Percentiles rank a stretch among this genome's conserved stretches.
phyloP scores from a whole-genome alignment of 1,140 invertebrate species.

The Aleiodes sp. region DNA sequence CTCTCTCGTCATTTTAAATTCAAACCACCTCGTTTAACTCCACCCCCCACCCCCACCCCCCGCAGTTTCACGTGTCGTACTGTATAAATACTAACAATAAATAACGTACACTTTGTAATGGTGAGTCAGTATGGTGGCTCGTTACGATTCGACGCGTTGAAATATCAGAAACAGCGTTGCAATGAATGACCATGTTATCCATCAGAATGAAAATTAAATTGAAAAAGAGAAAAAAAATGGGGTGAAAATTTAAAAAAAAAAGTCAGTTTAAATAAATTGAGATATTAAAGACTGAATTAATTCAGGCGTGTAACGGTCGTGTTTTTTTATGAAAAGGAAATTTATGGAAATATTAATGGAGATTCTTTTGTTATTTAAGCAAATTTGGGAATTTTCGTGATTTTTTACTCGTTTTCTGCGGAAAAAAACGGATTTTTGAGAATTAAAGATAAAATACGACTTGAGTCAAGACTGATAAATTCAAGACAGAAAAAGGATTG shows the following conservation, averaged over 20 bases:
- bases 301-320: too few relatives aligned
- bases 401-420: too few relatives aligned
- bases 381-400: too few relatives aligned
- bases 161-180: conserved; percentile 12
- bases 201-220: conserved; percentile 12
- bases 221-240: neutral
- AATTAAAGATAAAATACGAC: too few relatives aligned
- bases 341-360: too few relatives aligned
- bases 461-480: too few relatives aligned
- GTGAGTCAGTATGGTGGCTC: neutral
- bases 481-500: too few relatives aligned
- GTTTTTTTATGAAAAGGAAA: too few relatives aligned
- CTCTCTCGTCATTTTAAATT: conserved; percentile 21
- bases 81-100: conserved; percentile 24
- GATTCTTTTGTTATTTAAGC: too few relatives aligned
- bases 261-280: neutral
- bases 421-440: too few relatives aligned
- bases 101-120: conserved; percentile 15
- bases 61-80: neutral
- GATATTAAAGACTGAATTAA: too few relatives aligned
- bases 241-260: neutral
- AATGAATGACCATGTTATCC: conserved; percentile 18
- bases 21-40: conserved; percentile 25
- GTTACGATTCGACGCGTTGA: conserved; percentile 29
- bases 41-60: too few relatives aligned